A percentile compares a stretch with the other conserved stretches of the same genome.
Evolutionary conservation across 2,888 invertebrate genomes (phyloP).

Genomic region (Catocala nupta): DNA sequence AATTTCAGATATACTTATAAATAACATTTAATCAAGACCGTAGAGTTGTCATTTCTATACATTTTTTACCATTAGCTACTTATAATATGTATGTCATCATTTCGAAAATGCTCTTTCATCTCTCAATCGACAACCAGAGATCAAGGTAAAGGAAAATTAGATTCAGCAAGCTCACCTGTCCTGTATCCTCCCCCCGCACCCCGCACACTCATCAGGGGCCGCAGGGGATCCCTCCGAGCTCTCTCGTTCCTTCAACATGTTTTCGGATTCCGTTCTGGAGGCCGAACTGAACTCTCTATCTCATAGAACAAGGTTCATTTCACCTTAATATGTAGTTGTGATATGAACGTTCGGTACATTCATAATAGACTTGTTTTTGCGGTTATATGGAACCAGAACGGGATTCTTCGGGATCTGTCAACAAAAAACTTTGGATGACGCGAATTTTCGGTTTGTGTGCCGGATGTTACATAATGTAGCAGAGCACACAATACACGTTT

Average conservation of each 20-base stretch:
- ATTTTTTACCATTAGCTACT: no score
- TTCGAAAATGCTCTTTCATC: no score
- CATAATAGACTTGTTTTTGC: constrained; percentile 55
- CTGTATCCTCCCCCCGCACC: constrained; percentile 88
- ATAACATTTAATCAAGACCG: no score
- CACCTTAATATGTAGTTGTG: constrained; percentile 53
- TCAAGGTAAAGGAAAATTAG: constrained; percentile 16
- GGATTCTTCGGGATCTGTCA: constrained; percentile 46
- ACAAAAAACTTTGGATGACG: constrained; percentile 39
- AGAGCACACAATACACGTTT: not conserved
- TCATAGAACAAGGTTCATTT: constrained; percentile 75
- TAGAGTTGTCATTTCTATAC: no score
- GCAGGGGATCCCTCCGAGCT: constrained; percentile 82
- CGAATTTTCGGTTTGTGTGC: constrained; percentile 30
- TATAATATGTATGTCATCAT: no score
- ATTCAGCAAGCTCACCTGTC: constrained; percentile 78
- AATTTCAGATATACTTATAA: no score
- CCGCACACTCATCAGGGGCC: constrained; percentile 87
- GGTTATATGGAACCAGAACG: constrained; percentile 38
- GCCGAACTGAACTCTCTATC: constrained; percentile 68
- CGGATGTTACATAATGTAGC: constrained; percentile 15
- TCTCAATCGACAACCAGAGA: not conserved
- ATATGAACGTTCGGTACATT: constrained; percentile 56
- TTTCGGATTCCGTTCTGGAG: constrained; percentile 65
- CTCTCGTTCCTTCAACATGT: constrained; percentile 91